phyloP scores from a whole-genome alignment of 1,140 invertebrate species.

The Pteromalus puparum region DNA sequence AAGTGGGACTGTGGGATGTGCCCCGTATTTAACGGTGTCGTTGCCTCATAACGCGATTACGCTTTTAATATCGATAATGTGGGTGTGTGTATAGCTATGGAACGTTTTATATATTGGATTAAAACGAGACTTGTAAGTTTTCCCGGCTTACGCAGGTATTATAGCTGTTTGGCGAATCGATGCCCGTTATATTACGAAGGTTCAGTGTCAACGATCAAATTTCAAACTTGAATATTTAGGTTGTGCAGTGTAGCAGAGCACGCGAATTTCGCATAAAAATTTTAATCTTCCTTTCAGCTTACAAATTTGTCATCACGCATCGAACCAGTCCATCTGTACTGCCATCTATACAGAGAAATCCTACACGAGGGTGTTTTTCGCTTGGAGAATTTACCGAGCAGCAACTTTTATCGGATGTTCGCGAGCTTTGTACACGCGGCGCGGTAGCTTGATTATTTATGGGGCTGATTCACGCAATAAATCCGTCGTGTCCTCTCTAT shows the following conservation, averaged over 20 bases:
- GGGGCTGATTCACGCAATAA: constrained; percentile 48
- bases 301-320: not conserved
- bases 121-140: too few species aligned
- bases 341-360: not conserved
- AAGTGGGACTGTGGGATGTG: not conserved
- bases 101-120: too few species aligned
- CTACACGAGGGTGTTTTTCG: not conserved
- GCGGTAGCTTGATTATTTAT: constrained; percentile 25
- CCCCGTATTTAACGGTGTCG: too few species aligned
- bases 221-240: not conserved
- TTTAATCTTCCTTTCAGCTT: not conserved
- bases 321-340: not conserved
- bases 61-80: too few species aligned
- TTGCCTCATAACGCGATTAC: too few species aligned
- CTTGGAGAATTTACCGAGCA: not conserved
- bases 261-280: not conserved
- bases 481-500: not conserved
- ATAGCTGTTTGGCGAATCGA: too few species aligned
- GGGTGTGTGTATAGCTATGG: too few species aligned
- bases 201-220: too few species aligned
- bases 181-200: not conserved
- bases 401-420: constrained; percentile 36
- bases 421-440: not conserved
- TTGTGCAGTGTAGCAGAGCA: not conserved
- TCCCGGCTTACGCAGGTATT: too few species aligned